Conservation (phyloP, 2,113 vertebrate species). For the Rynchops niger region DNA sequence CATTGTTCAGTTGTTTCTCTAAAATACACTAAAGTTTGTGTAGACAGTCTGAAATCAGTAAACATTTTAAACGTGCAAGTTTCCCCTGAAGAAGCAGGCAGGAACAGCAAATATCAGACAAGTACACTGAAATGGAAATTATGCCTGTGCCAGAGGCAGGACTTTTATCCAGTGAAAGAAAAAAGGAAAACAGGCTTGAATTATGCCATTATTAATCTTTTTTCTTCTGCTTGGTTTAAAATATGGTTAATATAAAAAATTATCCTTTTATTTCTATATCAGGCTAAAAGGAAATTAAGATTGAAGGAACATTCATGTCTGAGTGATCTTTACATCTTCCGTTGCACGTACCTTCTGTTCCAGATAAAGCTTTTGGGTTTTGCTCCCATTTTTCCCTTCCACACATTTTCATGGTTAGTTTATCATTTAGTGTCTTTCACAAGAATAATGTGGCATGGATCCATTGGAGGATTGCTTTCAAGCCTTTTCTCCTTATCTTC, state of each 20-base stretch:
- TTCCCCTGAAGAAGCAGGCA: background rate
- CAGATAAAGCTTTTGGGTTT: background rate
- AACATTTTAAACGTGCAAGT: background rate
- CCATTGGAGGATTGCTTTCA: background rate
- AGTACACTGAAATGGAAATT: background rate
- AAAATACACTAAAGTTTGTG: background rate
- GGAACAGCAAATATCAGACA: background rate
- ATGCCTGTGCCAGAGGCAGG: background rate
- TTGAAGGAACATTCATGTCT: background rate
- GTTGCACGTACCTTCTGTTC: background rate
- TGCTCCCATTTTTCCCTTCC: background rate
- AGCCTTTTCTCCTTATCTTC: background rate
- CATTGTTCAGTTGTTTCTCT: background rate
- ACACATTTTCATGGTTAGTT: background rate
- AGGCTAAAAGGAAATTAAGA: background rate
- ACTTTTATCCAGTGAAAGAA: background rate
- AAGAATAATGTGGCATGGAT: background rate
- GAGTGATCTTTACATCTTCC: background rate
- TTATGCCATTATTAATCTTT: background rate
- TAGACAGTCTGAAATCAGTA: background rate
- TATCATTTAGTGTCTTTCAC: background rate
- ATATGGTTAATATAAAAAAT: background rate
- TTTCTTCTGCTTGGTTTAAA: background rate
- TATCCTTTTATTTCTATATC: background rate
- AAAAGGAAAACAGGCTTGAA: background rate